Evolutionary conservation across 2,797 vertebrate species (phyloP), one percentile per base, ranked within the genome.

Genomic region (Benthosema pterotum): DNA sequence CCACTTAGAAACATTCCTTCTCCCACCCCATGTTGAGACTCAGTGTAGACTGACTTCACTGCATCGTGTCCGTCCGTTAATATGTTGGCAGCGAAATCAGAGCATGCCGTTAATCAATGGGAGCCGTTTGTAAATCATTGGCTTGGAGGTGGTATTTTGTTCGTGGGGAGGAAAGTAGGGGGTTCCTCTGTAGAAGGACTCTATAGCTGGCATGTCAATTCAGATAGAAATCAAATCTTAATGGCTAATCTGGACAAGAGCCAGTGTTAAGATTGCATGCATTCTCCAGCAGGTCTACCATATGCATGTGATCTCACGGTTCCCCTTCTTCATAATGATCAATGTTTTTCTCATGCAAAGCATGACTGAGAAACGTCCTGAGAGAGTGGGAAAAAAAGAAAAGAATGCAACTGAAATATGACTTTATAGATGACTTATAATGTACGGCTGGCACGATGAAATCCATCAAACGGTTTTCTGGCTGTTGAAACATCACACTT

Each of bases 231-330:
- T 78, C 64, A 71, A 63, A 71, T 72, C 59, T 63, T 76, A 78
- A 85, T 71, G 52, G 55, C 47, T 62, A 78, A 57, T 71, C 53
- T 83, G 83, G 69, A 80, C 42, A 57, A 18, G 18, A 51, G 70
- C 77, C 59, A 74, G 48, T 14, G 42, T 71, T 45, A 62, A 74
- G n/a, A 81, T 57, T 59, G 25, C 60, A 69, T 52, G 60, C 16
- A 52, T 69, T 54, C n/a, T 45, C 47, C 47, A 64, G 51, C 32
- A 11, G 8, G 32, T 11, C 8, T 2, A 32, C 22, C 2, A 66
- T 72, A 58, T 55, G 60, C 57, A 48, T 38, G 32, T 11, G 8
- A 38, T 63, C 63, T 68, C 55, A 66, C 55, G n/a, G 63, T 52
- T 15, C 42, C 8, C 11, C 25, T 15, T n/a, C 47, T 16, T 4